Conservation (phyloP, 2,888 invertebrate species). For the Plebejus melissa region DNA sequence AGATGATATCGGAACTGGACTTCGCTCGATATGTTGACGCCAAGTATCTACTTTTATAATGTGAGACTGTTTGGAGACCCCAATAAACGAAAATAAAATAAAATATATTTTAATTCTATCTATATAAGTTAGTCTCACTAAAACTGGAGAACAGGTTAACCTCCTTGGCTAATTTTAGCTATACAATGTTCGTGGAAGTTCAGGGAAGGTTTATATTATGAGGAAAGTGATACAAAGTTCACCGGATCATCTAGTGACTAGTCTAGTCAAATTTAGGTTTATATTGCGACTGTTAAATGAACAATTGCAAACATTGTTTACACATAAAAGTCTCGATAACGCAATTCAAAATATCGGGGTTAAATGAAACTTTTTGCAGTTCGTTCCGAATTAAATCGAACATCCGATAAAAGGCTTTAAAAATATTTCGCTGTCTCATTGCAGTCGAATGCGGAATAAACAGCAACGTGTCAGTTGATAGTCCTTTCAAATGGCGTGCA, state of each 20-base stretch:
- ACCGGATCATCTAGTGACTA: background rate
- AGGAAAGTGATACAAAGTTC: too few relatives aligned
- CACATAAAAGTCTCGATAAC: slow-evolving; percentile 3
- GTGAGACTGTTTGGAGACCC: too few relatives aligned
- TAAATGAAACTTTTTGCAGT: slow-evolving; percentile 11
- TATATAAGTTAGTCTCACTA: too few relatives aligned
- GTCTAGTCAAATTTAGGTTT: background rate
- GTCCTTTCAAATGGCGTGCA: slow-evolving; percentile 24
- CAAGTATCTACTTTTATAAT: too few relatives aligned
- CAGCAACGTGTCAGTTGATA: slow-evolving; percentile 21
- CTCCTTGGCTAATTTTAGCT: too few relatives aligned
- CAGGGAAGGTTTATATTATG: too few relatives aligned
- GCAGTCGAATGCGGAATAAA: slow-evolving; percentile 19
- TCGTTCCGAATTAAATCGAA: slow-evolving; percentile 13
- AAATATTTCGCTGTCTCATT: slow-evolving; percentile 19
- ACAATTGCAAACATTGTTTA: slow-evolving; percentile 14
- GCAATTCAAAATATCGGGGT: slow-evolving; percentile 6
- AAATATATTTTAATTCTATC: too few relatives aligned
- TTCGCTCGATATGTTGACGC: too few relatives aligned
- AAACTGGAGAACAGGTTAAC: too few relatives aligned
- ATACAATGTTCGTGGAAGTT: too few relatives aligned
- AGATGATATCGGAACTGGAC: too few relatives aligned
- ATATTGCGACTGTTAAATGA: background rate
- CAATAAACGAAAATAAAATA: too few relatives aligned
- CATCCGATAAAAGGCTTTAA: slow-evolving; percentile 15